Conservation (phyloP, 2,797 vertebrate genomes). For the Masticophis lateralis region DNA sequence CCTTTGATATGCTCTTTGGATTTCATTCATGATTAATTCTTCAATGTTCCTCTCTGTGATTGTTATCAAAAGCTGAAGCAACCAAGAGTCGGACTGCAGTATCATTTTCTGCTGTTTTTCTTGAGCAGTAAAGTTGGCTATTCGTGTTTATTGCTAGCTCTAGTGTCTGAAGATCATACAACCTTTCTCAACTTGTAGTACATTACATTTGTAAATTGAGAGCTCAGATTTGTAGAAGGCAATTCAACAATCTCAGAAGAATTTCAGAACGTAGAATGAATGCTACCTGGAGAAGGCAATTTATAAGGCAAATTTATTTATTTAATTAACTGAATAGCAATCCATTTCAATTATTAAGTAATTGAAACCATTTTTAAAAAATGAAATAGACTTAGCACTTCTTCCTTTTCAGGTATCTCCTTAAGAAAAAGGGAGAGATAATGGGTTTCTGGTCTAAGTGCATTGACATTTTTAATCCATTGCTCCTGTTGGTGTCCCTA, state of each 20-base stretch:
- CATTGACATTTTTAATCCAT: background rate
- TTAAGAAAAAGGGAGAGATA: background rate
- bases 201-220: background rate
- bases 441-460: background rate
- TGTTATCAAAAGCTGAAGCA: background rate
- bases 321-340: background rate
- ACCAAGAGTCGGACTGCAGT: background rate
- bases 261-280: background rate
- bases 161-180: background rate
- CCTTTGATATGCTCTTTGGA: background rate
- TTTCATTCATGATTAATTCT: background rate
- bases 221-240: background rate
- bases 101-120: background rate
- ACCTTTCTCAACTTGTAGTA: background rate
- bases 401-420: background rate
- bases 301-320: background rate
- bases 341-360: background rate
- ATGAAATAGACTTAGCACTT: background rate
- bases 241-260: background rate
- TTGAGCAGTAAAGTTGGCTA: background rate
- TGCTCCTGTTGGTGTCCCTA: background rate
- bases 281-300: background rate
- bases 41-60: background rate
- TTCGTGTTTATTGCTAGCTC: background rate
- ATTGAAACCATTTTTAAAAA: background rate